Base-by-base conservation (phyloP, 1,140 invertebrate genomes). In the Drosophila kohkoa region DNA sequence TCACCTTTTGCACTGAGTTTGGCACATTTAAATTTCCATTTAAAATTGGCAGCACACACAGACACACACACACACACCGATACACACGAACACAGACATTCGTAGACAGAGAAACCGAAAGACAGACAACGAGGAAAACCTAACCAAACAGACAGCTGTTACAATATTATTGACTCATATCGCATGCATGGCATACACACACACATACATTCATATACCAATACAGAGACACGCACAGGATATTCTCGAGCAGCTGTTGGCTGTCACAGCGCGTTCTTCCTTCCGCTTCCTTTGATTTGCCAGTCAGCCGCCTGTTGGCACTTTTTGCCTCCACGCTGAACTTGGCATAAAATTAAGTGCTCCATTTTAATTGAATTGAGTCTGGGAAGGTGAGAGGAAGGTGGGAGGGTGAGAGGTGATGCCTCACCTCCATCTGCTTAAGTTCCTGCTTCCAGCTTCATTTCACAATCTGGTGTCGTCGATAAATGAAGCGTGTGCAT, bases 161-260 rank as follows among this genome's bases (percentile, higher is more conserved):
- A 89, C 80, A 88, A 83, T 88, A 88, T 88, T 89, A 88, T 88
- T 88, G 85, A 88, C 83, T 88, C 83, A 89, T 88, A 88, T 89
- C 70, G 83, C 74, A 89, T 83, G 85, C 77, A 79, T 70, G 63
- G 69, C 77, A 83, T 57, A 79, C 58, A 76, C 71, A 60, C 63
- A 60, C 63, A 60, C 49, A 57, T 25, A 60, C 65, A 63, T 8
- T 65, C 32, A 48, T 71, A 70, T 60, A 68, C 48, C 60, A 43
- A 75, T 52, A 55, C 49, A 75, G 49, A 63, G 28, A 25, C 45
- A 67, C 43, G 43, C 5, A 35, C 49, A 68, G 55, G 35, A 60
- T 51, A 68, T 16, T 25, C 52, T 75, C 32, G 52, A 86, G 52
- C 65, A 64, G 57, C 60, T 77, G 75, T 57, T 57, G 28, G 48